Percentiles rank a stretch among this genome's conserved stretches.
Evolutionary conservation across 2,113 vertebrate genomes (phyloP).

Genomic region (Orientallactaga bullata): DNA sequence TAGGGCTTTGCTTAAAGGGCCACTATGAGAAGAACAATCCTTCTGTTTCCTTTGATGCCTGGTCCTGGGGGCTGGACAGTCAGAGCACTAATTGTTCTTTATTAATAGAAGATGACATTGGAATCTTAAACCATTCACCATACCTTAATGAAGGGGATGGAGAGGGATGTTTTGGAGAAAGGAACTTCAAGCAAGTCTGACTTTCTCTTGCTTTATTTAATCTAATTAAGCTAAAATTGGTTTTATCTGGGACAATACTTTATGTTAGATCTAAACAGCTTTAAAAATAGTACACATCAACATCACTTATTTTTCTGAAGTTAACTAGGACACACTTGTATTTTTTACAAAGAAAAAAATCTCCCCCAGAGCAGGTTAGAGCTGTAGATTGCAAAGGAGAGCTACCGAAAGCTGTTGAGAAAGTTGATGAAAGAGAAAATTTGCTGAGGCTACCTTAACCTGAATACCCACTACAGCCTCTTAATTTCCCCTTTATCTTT

Average conservation of each 20-base stretch:
- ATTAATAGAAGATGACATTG: constrained; percentile 96
- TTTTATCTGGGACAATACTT: constrained; percentile 42
- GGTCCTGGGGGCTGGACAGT: constrained; percentile 79
- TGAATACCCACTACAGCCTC: neutral
- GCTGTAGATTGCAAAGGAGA: neutral
- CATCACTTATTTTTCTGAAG: neutral
- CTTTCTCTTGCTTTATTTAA: constrained; percentile 41
- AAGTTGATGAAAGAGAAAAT: neutral
- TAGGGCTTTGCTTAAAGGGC: constrained; percentile 59
- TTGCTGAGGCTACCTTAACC: neutral
- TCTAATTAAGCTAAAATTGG: constrained; percentile 53
- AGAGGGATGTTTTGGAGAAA: neutral
- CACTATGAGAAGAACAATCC: constrained; percentile 55
- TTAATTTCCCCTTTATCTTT: neutral
- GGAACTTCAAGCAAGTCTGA: neutral
- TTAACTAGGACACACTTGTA: neutral
- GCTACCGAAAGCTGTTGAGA: neutral
- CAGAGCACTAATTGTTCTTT: constrained; percentile 93
- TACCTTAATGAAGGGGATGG: constrained; percentile 75
- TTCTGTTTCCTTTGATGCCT: constrained; percentile 83
- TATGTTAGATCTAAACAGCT: neutral
- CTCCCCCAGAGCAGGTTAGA: neutral
- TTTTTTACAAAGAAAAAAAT: neutral
- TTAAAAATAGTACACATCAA: neutral
- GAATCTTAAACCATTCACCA: constrained; percentile 91